Evolutionary conservation across 2,888 invertebrate genomes (phyloP), one percentile per base, ranked within the genome.

Genomic region (Hemithea aestivaria): DNA sequence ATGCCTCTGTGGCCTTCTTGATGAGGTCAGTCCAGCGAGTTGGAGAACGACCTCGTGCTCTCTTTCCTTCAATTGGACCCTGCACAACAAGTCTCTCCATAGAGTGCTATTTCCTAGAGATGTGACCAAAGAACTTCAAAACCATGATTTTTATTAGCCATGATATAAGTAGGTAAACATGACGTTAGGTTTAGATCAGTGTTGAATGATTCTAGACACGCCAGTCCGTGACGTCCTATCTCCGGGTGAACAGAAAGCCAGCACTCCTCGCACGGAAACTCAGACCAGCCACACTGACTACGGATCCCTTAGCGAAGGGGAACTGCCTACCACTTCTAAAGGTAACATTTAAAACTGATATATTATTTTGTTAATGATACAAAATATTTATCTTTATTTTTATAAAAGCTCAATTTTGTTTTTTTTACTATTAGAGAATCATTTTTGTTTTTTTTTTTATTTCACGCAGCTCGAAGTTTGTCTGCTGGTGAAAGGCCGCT

Each of bases 281-380:
- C 57, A 48, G 26, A 56, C 62, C 0, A 58, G 56, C 6, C 45
- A 62, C 0, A 39, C 48, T 0, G 66, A 66, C 38, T 54, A 56
- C 43, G 50, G 56, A 7, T 56, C 70, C 1, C 61, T 81, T 5
- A 81, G 81, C 28, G 77, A 78, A 9, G 81, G 82, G 0, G 81
- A 81, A 37, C 40, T 80, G 32, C 73, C 72, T 0, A 20, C 36
- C 0, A 20, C 23, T 1, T 12, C 21, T 9, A 47, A 20, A 40
- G 51, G 62, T 62, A 37, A 51, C 39, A 25, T 20, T 10, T 12
- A 7, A 5, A 16, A 16, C 5, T 7, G 1, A 20, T 20, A 20
- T 6, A 11, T 31, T 2, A 4, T 16, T 16, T 16, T 16, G 16
- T 16, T 16, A 5, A 5, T 5, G 5, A 5, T 16, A 21, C n/a